A percentile compares a stretch with the other conserved stretches of the same genome.
phyloP scores from a whole-genome alignment of 2,888 invertebrate species.

The Andricus quercusramuli region DNA sequence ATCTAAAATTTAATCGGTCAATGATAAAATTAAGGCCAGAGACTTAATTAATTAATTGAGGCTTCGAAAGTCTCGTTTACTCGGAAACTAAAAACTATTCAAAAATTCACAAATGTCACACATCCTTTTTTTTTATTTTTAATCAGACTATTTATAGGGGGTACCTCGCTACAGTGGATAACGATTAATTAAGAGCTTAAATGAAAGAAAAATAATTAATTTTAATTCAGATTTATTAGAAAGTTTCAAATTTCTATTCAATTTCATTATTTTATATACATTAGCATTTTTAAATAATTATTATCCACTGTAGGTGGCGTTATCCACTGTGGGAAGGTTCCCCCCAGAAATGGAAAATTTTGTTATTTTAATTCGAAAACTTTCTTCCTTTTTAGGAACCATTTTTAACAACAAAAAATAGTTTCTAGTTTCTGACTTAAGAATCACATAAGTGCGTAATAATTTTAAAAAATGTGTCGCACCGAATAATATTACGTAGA shows the following conservation, averaged over 20 bases:
- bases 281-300: too few species aligned
- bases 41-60: constrained; percentile 1
- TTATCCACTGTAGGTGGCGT: too few species aligned
- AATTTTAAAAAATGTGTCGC: constrained; percentile 30
- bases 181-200: too few species aligned
- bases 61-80: constrained; percentile 18
- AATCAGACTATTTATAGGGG: too few species aligned
- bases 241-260: too few species aligned
- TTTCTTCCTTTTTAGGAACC: not conserved
- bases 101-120: not conserved
- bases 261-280: too few species aligned
- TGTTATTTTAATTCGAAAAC: not conserved
- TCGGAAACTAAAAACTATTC: constrained; percentile 34
- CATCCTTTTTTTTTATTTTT: not conserved
- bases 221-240: too few species aligned
- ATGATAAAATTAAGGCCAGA: not conserved
- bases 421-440: constrained; percentile 31
- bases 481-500: not conserved
- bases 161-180: too few species aligned
- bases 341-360: not conserved
- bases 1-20: constrained; percentile 25
- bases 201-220: too few species aligned
- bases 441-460: constrained; percentile 16
- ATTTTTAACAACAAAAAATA: not conserved
- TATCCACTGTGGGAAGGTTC: too few species aligned